Evolutionary conservation across 2,797 vertebrate genomes (phyloP).

Genomic region (Lemur catta): DNA sequence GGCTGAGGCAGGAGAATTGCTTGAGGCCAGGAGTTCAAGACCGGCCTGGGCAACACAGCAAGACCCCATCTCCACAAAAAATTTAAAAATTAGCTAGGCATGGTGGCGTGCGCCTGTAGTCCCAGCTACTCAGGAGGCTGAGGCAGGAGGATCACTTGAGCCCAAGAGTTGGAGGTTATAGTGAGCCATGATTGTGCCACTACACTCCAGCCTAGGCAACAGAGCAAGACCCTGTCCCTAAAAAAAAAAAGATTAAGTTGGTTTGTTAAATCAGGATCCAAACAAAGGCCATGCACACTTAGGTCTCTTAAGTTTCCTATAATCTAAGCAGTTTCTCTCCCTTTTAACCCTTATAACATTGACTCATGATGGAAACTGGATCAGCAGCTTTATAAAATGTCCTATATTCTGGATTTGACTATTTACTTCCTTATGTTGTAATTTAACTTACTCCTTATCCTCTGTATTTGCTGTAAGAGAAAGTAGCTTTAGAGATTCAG

Average conservation of each 20-base stretch:
- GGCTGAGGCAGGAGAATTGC: background rate
- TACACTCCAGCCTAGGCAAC: no score
- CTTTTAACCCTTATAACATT: background rate
- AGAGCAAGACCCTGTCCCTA: no score
- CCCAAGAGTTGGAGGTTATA: background rate
- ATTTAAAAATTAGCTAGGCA: background rate
- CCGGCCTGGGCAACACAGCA: background rate
- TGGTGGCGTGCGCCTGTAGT: background rate
- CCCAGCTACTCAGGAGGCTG: background rate
- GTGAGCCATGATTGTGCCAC: no score
- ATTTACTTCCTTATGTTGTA: background rate
- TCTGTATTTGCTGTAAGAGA: background rate
- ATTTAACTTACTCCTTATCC: conserved; percentile 15
- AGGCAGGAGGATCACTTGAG: background rate
- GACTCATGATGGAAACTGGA: background rate
- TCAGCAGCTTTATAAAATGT: conserved; percentile 17
- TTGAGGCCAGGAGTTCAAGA: background rate
- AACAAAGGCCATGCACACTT: background rate
- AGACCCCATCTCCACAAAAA: background rate
- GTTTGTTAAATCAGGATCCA: background rate
- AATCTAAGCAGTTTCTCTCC: background rate
- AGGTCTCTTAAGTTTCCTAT: background rate
- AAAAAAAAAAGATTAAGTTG: background rate
- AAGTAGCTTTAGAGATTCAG: background rate
- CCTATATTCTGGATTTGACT: background rate